Percentiles rank a stretch among this genome's conserved stretches.
phyloP scores from a whole-genome alignment of 2,888 invertebrate genomes.

The Tupiocoris notatus region DNA sequence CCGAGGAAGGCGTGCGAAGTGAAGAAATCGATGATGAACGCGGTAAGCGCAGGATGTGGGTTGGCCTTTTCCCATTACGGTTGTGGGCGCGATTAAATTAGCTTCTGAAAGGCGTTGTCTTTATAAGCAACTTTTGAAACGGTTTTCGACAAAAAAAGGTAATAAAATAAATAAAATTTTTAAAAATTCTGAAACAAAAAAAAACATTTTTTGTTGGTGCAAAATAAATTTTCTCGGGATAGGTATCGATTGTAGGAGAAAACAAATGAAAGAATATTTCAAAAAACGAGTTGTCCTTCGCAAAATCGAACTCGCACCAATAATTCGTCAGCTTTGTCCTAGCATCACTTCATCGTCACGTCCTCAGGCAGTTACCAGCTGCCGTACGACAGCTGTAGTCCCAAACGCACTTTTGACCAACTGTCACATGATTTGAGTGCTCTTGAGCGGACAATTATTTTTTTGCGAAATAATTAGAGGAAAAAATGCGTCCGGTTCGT shows the following conservation, averaged over 20 bases:
- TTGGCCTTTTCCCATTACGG: neutral
- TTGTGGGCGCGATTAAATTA: neutral
- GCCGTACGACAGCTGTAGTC: neutral
- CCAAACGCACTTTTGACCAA: neutral
- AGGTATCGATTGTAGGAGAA: neutral
- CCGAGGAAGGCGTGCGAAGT: neutral
- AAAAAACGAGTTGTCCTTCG: no score
- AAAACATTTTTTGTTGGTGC: neutral
- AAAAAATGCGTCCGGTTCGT: no score
- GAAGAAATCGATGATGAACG: neutral
- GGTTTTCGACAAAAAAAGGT: no score
- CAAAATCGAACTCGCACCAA: no score
- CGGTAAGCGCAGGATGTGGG: conserved; percentile 12
- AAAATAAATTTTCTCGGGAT: neutral
- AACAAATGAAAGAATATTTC: no score
- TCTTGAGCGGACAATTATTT: no score
- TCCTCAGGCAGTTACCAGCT: neutral
- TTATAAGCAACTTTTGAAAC: no score
- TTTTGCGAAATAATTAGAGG: no score
- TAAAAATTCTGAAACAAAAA: no score
- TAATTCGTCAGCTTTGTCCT: neutral
- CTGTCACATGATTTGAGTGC: neutral
- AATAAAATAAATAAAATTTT: no score
- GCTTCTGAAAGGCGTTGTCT: neutral
- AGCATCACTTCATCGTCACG: neutral